A percentile compares a stretch with the other conserved stretches of the same genome.
These are phyloP conservation scores for Philypnodon macrostomus DNA, from an alignment of 2,797 vertebrate genomes.

Conservation along the genomic window DNA sequence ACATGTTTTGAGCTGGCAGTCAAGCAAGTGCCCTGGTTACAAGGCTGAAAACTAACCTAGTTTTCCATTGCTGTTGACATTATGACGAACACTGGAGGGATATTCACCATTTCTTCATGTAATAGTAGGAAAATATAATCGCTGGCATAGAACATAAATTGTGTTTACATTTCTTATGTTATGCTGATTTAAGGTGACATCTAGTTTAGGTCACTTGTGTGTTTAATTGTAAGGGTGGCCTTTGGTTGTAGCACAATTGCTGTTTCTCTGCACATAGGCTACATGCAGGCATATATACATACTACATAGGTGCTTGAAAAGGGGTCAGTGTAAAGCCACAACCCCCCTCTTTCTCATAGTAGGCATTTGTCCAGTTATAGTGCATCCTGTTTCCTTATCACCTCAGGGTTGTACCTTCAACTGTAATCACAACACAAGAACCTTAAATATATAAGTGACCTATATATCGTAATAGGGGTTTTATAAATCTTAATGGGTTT, in stretches of 20 bases:
- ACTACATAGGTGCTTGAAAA: slow-evolving; percentile 17
- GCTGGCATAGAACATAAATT: slow-evolving; percentile 28
- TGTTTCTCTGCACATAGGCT: slow-evolving; percentile 25
- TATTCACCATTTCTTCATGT: slow-evolving; percentile 16
- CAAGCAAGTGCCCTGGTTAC: slow-evolving; percentile 53
- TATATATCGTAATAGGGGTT: background rate
- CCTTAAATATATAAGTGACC: background rate
- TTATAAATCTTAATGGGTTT: background rate
- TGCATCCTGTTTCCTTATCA: slow-evolving; percentile 40
- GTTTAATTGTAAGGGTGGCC: slow-evolving; percentile 24
- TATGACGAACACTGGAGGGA: slow-evolving; percentile 23
- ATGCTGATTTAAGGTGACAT: slow-evolving; percentile 45
- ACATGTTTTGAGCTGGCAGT: slow-evolving; percentile 45
- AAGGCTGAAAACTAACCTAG: slow-evolving; percentile 53
- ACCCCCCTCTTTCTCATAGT: slow-evolving; percentile 27
- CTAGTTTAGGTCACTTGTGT: slow-evolving; percentile 35
- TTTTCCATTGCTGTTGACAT: slow-evolving; percentile 42
- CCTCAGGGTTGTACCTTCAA: slow-evolving; percentile 4
- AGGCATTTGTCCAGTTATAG: slow-evolving; percentile 27
- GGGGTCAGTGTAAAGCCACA: slow-evolving; percentile 32
- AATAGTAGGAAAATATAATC: slow-evolving; percentile 19
- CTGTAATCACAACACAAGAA: slow-evolving; percentile 1
- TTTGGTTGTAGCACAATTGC: slow-evolving; percentile 10
- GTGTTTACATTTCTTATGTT: slow-evolving; percentile 39
- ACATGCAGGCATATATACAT: no score